Percentiles rank a stretch among this genome's conserved stretches.
These are phyloP conservation scores for Boloria selene DNA, from an alignment of 2,888 invertebrate genomes.

Conservation along the genomic window DNA sequence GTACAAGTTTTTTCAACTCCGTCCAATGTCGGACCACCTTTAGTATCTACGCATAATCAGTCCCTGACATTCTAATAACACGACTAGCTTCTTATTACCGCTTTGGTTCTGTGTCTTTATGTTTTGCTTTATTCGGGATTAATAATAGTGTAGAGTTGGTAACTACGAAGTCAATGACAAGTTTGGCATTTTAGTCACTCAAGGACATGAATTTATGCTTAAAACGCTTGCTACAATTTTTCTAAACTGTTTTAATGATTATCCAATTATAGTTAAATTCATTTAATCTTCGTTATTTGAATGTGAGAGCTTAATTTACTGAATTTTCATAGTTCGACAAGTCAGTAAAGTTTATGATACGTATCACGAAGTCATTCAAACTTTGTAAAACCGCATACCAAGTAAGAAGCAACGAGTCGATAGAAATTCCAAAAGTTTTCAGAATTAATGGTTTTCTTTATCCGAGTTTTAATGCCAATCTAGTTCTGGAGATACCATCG, in stretches of 20 bases:
- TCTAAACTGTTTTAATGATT: too few relatives aligned
- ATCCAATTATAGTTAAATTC: constrained; percentile 4
- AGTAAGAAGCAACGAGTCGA: constrained; percentile 32
- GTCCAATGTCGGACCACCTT: constrained; percentile 53
- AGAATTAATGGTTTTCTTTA: constrained; percentile 33
- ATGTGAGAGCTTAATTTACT: constrained; percentile 19
- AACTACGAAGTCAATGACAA: constrained; percentile 13
- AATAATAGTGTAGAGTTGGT: constrained; percentile 34
- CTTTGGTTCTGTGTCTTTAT: constrained; percentile 28
- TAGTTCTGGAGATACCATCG: constrained; percentile 26
- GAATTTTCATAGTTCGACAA: constrained; percentile 36
- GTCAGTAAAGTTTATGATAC: constrained; percentile 31
- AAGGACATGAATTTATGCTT: too few relatives aligned
- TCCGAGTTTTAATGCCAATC: constrained; percentile 33
- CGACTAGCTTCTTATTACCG: constrained; percentile 58
- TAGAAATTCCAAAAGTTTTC: constrained; percentile 28
- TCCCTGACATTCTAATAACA: constrained; percentile 49
- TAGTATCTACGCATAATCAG: constrained; percentile 61
- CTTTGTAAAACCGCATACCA: constrained; percentile 39
- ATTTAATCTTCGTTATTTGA: constrained; percentile 4
- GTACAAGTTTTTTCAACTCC: constrained; percentile 69
- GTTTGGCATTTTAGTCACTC: constrained; percentile 2
- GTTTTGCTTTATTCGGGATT: constrained; percentile 36
- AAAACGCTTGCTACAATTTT: too few relatives aligned
- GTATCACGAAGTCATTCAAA: constrained; percentile 41